Evolutionary conservation across 2,113 vertebrate species (phyloP), one percentile per base, ranked within the genome.

Genomic region (Mastomys natalensis): DNA sequence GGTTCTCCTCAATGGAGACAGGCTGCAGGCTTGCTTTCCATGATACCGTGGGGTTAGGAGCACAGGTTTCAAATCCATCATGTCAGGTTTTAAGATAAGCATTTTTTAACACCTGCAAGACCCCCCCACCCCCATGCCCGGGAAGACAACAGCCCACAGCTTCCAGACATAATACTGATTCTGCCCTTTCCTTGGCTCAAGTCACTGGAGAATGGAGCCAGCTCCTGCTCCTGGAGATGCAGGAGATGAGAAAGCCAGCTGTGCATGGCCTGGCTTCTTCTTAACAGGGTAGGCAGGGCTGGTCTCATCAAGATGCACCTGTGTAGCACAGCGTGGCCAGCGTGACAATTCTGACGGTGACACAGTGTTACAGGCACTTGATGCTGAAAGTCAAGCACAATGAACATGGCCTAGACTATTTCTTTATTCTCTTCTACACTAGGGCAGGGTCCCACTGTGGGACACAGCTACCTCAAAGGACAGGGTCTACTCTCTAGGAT

Each of bases 181-280:
- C 16, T 21, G 64, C 11, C 26, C 12, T 68, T 55, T 53, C 11
- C 1, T 24, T n/a, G 80, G 53, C 22, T 34, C 70, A 34, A n/a
- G 53, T 43, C 11, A 17, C 48, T 0, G 0, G 64, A 85, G 64
- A 29, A 2, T 6, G 34, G n/a, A 34, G 4, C 22, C 8, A 0
- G 7, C 55, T 45, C 62, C 48, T 31, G 0, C 2, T 3, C 2
- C 8, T n/a, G 0, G 13, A 73, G 53, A 43, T 19, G 2, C 51
- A 22, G 48, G 19, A 3, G 0, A 3, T 3, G 22, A 7, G 10
- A 3, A 7, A 34, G 12, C 0, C 0, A 6, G 6, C 31, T 26
- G n/a, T 0, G 0, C 37, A 3, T 37, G 3, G 40, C 15, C 16
- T 4, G 24, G 26, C 37, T 17, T 40, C 82, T 43, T 62, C 26